Evolutionary conservation across 37 sponge, comb jelly and placozoan genomes (phyloP).

Genomic region (Ianthella basta): DNA sequence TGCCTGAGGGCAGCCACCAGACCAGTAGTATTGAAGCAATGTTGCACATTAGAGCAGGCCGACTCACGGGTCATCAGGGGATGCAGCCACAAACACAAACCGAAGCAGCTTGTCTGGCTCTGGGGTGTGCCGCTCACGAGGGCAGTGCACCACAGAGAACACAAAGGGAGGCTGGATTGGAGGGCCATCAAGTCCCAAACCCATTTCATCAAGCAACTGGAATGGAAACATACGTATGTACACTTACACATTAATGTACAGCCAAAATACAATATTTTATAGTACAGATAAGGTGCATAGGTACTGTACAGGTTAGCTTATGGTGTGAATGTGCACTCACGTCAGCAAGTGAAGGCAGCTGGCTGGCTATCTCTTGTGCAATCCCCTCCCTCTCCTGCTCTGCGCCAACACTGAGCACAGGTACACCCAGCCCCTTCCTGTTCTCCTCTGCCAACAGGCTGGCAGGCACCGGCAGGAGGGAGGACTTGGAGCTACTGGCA

Average conservation of each 20-base stretch:
- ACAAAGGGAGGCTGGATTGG: slow-evolving; percentile 78
- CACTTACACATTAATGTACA: too few relatives aligned
- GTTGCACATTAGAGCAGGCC: too few relatives aligned
- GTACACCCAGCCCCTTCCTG: slow-evolving; percentile 84
- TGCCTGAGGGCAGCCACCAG: too few relatives aligned
- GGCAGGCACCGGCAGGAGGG: slow-evolving; percentile 24
- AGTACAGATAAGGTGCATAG: not conserved
- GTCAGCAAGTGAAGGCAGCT: slow-evolving; percentile 72
- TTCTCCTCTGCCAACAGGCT: slow-evolving; percentile 38
- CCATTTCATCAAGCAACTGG: slow-evolving; percentile 80
- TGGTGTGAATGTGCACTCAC: slow-evolving; percentile 13
- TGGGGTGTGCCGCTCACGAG: slow-evolving; percentile 58
- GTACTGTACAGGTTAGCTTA: too few relatives aligned
- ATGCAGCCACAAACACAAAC: slow-evolving; percentile 74
- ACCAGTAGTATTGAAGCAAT: too few relatives aligned
- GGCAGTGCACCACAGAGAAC: slow-evolving; percentile 77
- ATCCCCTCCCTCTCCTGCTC: slow-evolving; percentile 32
- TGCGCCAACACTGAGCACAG: slow-evolving; percentile 58
- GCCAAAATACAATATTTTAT: too few relatives aligned
- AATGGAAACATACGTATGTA: not conserved
- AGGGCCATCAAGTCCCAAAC: slow-evolving; percentile 82
- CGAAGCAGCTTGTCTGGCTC: not conserved
- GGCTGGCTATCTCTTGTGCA: slow-evolving; percentile 35
- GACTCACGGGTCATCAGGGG: slow-evolving; percentile 87
- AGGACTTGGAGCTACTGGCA: slow-evolving; percentile 24